Evolutionary conservation across 2,797 vertebrate species (phyloP).

Genomic region (Paratrypauchen microcephalus): DNA sequence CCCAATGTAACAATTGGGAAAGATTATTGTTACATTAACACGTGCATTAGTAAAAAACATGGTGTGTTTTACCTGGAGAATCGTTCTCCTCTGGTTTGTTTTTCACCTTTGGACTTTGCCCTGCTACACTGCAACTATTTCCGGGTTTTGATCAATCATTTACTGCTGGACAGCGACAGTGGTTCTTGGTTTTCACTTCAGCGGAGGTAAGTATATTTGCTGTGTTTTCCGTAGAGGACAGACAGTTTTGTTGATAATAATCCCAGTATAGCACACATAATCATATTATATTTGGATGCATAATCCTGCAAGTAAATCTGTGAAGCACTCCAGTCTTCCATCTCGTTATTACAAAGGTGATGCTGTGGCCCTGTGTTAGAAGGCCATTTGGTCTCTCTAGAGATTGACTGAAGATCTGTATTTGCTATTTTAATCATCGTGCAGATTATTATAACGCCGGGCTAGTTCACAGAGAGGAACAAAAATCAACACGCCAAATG

Average conservation of each 20-base stretch:
- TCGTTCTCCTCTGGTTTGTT: neutral
- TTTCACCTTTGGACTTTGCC: neutral
- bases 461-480: too few species aligned
- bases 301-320: too few species aligned
- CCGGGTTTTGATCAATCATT: conserved; percentile 12
- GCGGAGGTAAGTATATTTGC: neutral
- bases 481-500: too few species aligned
- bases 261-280: too few species aligned
- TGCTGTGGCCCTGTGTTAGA: too few species aligned
- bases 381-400: too few species aligned
- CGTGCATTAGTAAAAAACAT: neutral
- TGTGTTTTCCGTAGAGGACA: neutral
- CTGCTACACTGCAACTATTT: neutral
- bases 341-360: too few species aligned
- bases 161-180: neutral
- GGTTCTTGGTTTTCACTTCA: neutral
- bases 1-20: neutral
- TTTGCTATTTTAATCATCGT: too few species aligned
- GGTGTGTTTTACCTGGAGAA: neutral
- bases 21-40: neutral
- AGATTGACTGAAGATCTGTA: too few species aligned
- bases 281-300: too few species aligned
- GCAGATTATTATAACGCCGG: too few species aligned
- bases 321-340: too few species aligned
- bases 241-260: neutral